A percentile compares a stretch with the other conserved stretches of the same genome.
Conservation (phyloP, 2,113 vertebrate genomes). For the Gnathonemus echidnorhynchus region DNA sequence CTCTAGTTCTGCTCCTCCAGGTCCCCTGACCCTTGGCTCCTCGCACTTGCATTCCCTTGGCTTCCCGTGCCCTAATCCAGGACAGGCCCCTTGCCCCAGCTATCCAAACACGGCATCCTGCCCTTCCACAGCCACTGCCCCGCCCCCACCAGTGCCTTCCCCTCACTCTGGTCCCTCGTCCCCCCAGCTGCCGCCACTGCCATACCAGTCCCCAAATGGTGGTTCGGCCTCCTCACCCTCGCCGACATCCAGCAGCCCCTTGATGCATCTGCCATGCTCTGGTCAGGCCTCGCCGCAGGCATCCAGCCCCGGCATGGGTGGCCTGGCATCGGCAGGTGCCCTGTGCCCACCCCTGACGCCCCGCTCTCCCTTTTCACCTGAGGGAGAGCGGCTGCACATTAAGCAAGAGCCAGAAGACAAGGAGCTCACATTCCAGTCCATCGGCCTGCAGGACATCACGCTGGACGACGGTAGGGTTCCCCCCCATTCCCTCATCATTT, state of each 20-base stretch:
- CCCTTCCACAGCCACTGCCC: slow-evolving; percentile 67
- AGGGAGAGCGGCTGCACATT: slow-evolving; percentile 71
- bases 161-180: slow-evolving; percentile 86
- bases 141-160: slow-evolving; percentile 71
- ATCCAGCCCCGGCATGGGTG: slow-evolving; percentile 67
- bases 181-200: slow-evolving; percentile 81
- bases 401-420: slow-evolving; percentile 89
- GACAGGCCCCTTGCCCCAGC: slow-evolving; percentile 66
- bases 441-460: slow-evolving; percentile 95
- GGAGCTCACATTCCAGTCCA: slow-evolving; percentile 84
- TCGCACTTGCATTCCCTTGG: slow-evolving; percentile 71
- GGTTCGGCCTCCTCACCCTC: slow-evolving; percentile 71
- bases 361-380: slow-evolving; percentile 64
- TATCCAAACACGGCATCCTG: slow-evolving; percentile 77
- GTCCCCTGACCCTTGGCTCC: slow-evolving; percentile 64
- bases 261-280: slow-evolving; percentile 64
- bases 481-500: background rate
- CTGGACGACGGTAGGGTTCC: slow-evolving; percentile 84
- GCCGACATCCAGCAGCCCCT: slow-evolving; percentile 60
- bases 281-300: slow-evolving; percentile 81
- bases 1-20: slow-evolving; percentile 45
- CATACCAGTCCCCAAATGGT: slow-evolving; percentile 83
- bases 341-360: slow-evolving; percentile 72
- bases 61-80: slow-evolving; percentile 70
- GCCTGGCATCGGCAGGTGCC: slow-evolving; percentile 59